A percentile compares a stretch with the other conserved stretches of the same genome.
phyloP scores from a whole-genome alignment of 2,113 vertebrate genomes.

The Numenius arquata region DNA sequence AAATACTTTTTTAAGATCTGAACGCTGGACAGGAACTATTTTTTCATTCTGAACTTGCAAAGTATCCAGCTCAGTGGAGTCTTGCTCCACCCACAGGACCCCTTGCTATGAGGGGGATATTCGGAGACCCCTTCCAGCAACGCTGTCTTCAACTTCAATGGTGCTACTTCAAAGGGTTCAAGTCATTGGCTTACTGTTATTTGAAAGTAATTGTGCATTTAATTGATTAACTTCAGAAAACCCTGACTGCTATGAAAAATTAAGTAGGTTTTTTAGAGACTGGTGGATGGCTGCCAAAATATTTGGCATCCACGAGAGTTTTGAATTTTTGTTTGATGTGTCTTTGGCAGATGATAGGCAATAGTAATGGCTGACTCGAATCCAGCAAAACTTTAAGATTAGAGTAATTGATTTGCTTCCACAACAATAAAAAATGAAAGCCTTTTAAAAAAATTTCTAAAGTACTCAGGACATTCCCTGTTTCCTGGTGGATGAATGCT shows the following conservation, averaged over 20 bases:
- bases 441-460: not conserved
- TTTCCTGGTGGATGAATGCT: not conserved
- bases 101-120: not conserved
- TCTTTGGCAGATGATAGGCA: constrained; percentile 18
- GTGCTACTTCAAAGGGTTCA: not conserved
- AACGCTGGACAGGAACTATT: not conserved
- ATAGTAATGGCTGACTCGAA: not conserved
- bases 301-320: constrained; percentile 3
- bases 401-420: constrained; percentile 32
- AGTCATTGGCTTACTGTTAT: not conserved
- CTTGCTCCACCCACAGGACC: not conserved
- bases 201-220: constrained; percentile 40
- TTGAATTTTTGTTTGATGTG: constrained; percentile 1
- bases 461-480: not conserved
- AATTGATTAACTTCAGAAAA: constrained; percentile 18
- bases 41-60: not conserved
- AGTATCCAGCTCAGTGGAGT: not conserved
- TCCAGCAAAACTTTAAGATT: constrained; percentile 30
- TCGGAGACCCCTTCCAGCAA: not conserved
- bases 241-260: not conserved
- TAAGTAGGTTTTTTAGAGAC: not conserved
- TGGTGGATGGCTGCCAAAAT: constrained; percentile 17
- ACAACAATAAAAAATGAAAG: not conserved
- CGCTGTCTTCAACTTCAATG: not conserved
- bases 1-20: not conserved